These are phyloP conservation scores for Ramphastos sulfuratus DNA, from an alignment of 2,113 vertebrate species.

Conservation along the genomic window DNA sequence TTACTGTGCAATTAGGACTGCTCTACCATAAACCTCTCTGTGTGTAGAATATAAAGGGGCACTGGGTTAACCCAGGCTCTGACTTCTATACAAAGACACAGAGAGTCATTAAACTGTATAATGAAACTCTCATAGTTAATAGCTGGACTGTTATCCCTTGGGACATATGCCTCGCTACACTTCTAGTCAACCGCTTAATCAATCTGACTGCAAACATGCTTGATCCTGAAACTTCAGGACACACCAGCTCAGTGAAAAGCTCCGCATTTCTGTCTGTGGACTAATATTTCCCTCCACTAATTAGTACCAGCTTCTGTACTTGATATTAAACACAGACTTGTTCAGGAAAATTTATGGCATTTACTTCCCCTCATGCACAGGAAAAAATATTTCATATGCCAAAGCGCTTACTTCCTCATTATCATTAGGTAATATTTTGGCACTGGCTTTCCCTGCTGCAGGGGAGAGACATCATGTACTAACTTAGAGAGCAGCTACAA, in stretches of 20 bases:
- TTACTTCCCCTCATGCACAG: slow-evolving; percentile 39
- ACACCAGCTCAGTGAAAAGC: not conserved
- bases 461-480: slow-evolving; percentile 34
- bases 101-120: not conserved
- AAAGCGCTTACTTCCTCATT: slow-evolving; percentile 33
- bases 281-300: slow-evolving; percentile 18
- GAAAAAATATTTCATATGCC: slow-evolving; percentile 55
- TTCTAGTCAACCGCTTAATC: slow-evolving; percentile 11
- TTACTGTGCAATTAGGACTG: not conserved
- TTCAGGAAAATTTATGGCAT: slow-evolving; percentile 48
- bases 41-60: not conserved
- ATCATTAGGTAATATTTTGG: slow-evolving; percentile 60
- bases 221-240: not conserved
- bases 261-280: not conserved
- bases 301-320: slow-evolving; percentile 35
- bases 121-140: not conserved
- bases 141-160: not conserved
- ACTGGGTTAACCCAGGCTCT: not conserved
- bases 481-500: not conserved
- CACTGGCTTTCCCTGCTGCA: not conserved
- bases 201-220: not conserved
- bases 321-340: slow-evolving; percentile 46
- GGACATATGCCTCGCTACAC: not conserved
- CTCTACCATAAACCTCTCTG: not conserved
- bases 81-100: not conserved